These are phyloP conservation scores for Tonatia bakeri DNA, from an alignment of 2,113 vertebrate genomes.

Conservation along the genomic window DNA sequence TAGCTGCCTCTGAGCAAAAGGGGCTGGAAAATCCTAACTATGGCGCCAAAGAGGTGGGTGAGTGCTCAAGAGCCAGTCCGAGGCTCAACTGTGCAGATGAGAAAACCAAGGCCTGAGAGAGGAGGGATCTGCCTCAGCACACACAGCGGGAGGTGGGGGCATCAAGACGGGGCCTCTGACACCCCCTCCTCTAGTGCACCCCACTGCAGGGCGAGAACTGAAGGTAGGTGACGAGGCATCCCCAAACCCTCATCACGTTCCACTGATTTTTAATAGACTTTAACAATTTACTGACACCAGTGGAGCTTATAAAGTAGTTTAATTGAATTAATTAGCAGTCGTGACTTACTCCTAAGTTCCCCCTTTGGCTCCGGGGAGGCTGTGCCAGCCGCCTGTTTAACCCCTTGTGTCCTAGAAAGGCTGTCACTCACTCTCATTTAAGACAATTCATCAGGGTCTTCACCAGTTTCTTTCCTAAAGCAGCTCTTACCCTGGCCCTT, in stretches of 20 bases:
- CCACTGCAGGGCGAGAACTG: not conserved
- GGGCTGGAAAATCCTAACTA: not conserved
- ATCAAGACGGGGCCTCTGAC: not conserved
- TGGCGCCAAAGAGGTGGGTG: not conserved
- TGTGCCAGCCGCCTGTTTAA: conserved; percentile 75
- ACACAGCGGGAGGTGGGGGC: not conserved
- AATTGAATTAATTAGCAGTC: conserved; percentile 86
- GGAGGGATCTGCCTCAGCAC: too few relatives aligned
- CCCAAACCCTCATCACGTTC: conserved; percentile 72
- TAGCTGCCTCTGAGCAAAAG: not conserved
- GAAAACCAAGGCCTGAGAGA: not conserved
- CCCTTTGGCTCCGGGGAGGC: conserved; percentile 79
- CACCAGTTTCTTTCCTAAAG: not conserved
- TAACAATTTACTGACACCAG: conserved; percentile 80
- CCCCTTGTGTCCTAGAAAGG: conserved; percentile 36
- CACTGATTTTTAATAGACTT: conserved; percentile 77
- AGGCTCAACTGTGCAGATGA: not conserved
- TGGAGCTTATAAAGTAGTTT: conserved; percentile 80
- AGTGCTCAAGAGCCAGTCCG: not conserved
- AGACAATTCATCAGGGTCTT: not conserved
- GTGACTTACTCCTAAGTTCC: conserved; percentile 73
- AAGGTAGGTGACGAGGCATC: not conserved
- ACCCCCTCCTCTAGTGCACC: not conserved
- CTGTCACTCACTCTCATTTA: not conserved
- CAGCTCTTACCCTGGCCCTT: not conserved